Conservation (phyloP, 2,888 invertebrate genomes). For the Nymphalis urticae region DNA sequence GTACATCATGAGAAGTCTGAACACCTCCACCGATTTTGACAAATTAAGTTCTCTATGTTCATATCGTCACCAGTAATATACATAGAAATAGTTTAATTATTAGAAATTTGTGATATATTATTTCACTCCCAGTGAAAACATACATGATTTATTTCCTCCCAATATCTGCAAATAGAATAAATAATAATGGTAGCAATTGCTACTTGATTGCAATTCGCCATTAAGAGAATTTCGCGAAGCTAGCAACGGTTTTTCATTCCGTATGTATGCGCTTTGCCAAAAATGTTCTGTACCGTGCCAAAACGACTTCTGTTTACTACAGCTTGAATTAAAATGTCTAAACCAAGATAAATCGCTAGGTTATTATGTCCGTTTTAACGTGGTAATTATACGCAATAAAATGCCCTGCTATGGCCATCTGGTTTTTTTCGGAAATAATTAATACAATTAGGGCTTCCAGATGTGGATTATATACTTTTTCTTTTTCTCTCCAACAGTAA, state of each 20-base stretch:
- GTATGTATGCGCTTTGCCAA: conserved; percentile 37
- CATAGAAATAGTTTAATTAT: background rate
- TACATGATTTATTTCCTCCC: background rate
- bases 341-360: conserved; percentile 40
- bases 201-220: conserved; percentile 37
- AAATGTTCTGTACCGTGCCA: conserved; percentile 37
- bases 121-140: background rate
- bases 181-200: conserved; percentile 27
- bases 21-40: no score
- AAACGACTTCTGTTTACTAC: conserved; percentile 40
- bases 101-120: background rate
- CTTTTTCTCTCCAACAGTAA: background rate
- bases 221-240: conserved; percentile 38
- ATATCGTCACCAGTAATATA: no score
- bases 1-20: no score
- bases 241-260: conserved; percentile 36
- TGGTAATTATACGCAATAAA: conserved; percentile 35
- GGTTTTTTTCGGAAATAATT: conserved; percentile 2
- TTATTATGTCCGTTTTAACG: conserved; percentile 33
- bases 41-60: no score
- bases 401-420: background rate
- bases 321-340: conserved; percentile 44
- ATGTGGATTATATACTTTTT: background rate
- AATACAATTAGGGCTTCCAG: background rate
- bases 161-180: background rate